Percentiles rank a stretch among this genome's conserved stretches.
phyloP scores from a whole-genome alignment of 2,113 vertebrate species.

The Panurus biarmicus region DNA sequence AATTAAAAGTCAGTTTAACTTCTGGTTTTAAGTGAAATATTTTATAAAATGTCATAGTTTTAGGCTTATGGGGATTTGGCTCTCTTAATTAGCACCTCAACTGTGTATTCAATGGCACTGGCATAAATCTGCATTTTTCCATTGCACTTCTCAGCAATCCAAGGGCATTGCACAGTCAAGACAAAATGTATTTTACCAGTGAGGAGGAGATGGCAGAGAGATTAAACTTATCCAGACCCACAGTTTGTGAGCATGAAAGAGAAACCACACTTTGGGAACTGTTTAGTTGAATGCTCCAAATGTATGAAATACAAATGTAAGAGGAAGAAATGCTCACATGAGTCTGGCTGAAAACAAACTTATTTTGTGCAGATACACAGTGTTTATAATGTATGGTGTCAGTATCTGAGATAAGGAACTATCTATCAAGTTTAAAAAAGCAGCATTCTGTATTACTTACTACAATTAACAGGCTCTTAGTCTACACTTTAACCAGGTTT shows the following conservation, averaged over 20 bases:
- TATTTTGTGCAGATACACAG: neutral
- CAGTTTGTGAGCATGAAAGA: neutral
- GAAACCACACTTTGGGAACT: neutral
- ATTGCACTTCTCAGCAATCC: neutral
- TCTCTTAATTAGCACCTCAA: neutral
- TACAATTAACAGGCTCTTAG: neutral
- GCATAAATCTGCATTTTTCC: slow-evolving; percentile 3
- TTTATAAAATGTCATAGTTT: neutral
- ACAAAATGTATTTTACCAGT: neutral
- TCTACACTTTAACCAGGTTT: neutral
- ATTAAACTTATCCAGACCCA: neutral
- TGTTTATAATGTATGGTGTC: neutral
- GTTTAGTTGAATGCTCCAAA: neutral
- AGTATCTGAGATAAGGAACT: neutral
- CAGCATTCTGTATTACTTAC: neutral
- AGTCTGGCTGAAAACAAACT: neutral
- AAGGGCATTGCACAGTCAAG: neutral
- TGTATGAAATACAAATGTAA: neutral
- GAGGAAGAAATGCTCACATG: neutral
- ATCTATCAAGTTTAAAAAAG: neutral
- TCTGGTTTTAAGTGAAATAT: slow-evolving; percentile 9
- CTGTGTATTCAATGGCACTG: neutral
- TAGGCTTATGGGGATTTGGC: neutral
- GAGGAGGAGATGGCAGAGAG: neutral
- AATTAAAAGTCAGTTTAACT: slow-evolving; percentile 9